These are phyloP conservation scores for Papilio helenus DNA, from an alignment of 1,140 invertebrate genomes.

Conservation along the genomic window DNA sequence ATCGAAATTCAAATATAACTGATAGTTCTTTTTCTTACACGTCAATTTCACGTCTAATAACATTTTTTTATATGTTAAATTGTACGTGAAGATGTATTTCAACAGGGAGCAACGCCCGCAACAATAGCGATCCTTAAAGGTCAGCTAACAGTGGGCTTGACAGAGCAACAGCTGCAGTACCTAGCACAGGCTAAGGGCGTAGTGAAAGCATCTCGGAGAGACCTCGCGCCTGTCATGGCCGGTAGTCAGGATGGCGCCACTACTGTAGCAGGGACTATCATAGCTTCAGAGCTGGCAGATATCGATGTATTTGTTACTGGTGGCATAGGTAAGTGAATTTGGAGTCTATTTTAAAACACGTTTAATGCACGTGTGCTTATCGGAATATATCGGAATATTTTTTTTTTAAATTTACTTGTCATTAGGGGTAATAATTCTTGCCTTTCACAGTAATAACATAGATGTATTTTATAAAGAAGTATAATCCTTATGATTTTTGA, in stretches of 20 bases:
- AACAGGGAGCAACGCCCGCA: conserved; percentile 94
- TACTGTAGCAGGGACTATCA: conserved; percentile 97
- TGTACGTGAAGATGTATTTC: neutral
- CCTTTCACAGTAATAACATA: no score
- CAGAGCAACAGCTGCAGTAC: conserved; percentile 84
- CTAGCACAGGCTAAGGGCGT: conserved; percentile 83
- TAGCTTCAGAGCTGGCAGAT: conserved; percentile 90
- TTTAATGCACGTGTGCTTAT: no score
- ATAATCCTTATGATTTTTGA: no score
- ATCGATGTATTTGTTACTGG: conserved; percentile 98
- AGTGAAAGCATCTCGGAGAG: conserved; percentile 93
- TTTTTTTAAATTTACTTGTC: no score
- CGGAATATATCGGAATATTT: no score
- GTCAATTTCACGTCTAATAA: no score
- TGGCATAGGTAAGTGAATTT: conserved; percentile 82
- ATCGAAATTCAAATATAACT: no score
- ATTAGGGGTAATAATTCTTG: no score
- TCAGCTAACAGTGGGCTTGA: conserved; percentile 91
- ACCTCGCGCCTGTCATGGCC: conserved; percentile 91
- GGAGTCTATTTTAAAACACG: neutral
- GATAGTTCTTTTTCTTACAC: no score
- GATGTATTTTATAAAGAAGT: no score
- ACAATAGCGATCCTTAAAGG: conserved; percentile 96
- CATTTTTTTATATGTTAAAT: no score
- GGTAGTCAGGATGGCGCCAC: conserved; percentile 93